Conservation (phyloP, 2,888 invertebrate genomes). For the Phlogophora meticulosa region DNA sequence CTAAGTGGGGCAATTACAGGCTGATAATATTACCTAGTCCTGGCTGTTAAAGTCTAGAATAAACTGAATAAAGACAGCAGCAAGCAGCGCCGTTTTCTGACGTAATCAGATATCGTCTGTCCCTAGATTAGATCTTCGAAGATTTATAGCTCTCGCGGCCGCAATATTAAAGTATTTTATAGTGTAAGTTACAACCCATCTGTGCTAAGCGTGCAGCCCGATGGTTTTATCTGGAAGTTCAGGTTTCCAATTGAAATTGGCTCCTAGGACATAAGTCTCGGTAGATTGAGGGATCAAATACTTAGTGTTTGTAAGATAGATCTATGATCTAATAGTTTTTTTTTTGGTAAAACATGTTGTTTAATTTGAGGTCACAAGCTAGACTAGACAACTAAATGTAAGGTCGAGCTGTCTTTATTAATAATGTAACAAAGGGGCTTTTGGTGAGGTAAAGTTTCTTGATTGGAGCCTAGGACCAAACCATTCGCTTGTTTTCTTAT, state of each 20-base stretch:
- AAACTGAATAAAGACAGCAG: slow-evolving; percentile 55
- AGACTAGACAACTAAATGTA: neutral
- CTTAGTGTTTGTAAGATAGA: slow-evolving; percentile 8
- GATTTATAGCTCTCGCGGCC: slow-evolving; percentile 63
- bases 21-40: slow-evolving; percentile 21
- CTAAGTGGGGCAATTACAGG: neutral
- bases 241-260: slow-evolving; percentile 52
- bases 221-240: slow-evolving; percentile 41
- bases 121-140: slow-evolving; percentile 61
- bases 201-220: slow-evolving; percentile 44
- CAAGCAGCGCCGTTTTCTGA: slow-evolving; percentile 52
- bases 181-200: slow-evolving; percentile 56
- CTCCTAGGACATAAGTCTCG: slow-evolving; percentile 13
- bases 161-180: slow-evolving; percentile 66
- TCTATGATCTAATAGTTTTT: slow-evolving; percentile 1
- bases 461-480: neutral
- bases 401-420: neutral
- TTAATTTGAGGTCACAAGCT: neutral
- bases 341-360: neutral
- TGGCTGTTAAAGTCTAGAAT: slow-evolving; percentile 42
- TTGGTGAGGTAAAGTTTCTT: neutral
- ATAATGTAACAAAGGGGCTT: slow-evolving; percentile 1
- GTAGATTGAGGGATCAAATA: slow-evolving; percentile 4
- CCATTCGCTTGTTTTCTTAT: neutral
- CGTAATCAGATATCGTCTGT: slow-evolving; percentile 64